Evolutionary conservation across 2,888 invertebrate genomes (phyloP).

Genomic region (Erannis defoliaria): DNA sequence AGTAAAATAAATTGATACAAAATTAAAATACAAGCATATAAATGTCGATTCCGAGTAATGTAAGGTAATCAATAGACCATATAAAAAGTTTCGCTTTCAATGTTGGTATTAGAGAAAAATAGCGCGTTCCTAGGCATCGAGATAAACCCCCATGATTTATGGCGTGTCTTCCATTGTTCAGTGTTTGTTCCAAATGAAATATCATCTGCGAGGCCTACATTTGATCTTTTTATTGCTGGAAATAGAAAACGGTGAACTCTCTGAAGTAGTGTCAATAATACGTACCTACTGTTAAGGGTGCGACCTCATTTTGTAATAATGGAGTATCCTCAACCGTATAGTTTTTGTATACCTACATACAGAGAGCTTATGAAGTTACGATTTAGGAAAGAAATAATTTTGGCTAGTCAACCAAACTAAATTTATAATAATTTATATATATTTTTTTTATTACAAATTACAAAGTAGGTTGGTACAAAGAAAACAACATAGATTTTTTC

Average conservation of each 20-base stretch:
- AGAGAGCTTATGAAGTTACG: too few species aligned
- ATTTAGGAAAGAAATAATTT: too few species aligned
- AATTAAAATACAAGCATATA: not conserved
- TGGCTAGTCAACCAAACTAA: too few species aligned
- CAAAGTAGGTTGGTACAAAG: too few species aligned
- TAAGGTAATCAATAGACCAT: conserved; percentile 17
- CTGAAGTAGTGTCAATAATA: not conserved
- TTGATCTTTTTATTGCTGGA: conserved; percentile 18
- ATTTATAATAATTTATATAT: too few species aligned
- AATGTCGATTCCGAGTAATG: not conserved
- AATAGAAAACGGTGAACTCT: conserved; percentile 4
- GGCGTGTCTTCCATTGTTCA: conserved; percentile 60
- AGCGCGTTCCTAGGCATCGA: conserved; percentile 52
- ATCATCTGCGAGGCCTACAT: conserved; percentile 46
- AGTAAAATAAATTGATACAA: not conserved
- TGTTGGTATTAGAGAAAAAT: conserved; percentile 47
- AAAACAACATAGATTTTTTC: too few species aligned
- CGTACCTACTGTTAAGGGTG: not conserved
- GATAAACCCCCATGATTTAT: conserved; percentile 68
- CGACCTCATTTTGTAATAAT: not conserved
- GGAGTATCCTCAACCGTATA: not conserved
- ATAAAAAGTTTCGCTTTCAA: conserved; percentile 21
- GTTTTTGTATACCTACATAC: too few species aligned
- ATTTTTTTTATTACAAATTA: too few species aligned
- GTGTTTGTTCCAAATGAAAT: conserved; percentile 63